Percentiles rank a stretch among this genome's conserved stretches.
Conservation (phyloP, 1,140 invertebrate species). For the Uloborus diversus region DNA sequence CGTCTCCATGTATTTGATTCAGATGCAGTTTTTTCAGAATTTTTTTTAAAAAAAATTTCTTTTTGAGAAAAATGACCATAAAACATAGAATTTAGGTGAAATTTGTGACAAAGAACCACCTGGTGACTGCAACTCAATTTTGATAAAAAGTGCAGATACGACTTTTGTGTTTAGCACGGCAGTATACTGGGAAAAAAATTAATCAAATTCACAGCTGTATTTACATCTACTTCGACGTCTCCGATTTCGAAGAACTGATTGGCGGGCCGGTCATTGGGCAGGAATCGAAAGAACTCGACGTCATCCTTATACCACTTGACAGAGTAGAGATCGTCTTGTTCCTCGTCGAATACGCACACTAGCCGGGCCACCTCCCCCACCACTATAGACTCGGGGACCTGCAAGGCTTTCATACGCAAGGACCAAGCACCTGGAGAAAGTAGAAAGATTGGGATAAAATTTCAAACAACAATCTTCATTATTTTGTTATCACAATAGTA, state of each 20-base stretch:
- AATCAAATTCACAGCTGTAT: background rate
- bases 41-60: too few species aligned
- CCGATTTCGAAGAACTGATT: slow-evolving; percentile 46
- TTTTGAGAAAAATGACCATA: too few species aligned
- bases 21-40: too few species aligned
- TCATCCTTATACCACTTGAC: slow-evolving; percentile 83
- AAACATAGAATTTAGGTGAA: too few species aligned
- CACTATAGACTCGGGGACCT: slow-evolving; percentile 2
- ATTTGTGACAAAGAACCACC: too few species aligned
- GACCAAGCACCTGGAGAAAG: background rate
- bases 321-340: slow-evolving; percentile 72
- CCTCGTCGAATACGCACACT: slow-evolving; percentile 40
- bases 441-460: too few species aligned
- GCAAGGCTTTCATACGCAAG: background rate
- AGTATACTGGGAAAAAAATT: background rate
- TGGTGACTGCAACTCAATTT: too few species aligned
- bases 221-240: slow-evolving; percentile 53
- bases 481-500: too few species aligned
- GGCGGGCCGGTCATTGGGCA: slow-evolving; percentile 69
- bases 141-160: too few species aligned
- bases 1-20: too few species aligned
- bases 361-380: slow-evolving; percentile 29
- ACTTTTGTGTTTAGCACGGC: too few species aligned
- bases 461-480: too few species aligned
- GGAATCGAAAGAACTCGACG: slow-evolving; percentile 80